phyloP scores from a whole-genome alignment of 2,888 invertebrate genomes.

The Schizaphis graminum region DNA sequence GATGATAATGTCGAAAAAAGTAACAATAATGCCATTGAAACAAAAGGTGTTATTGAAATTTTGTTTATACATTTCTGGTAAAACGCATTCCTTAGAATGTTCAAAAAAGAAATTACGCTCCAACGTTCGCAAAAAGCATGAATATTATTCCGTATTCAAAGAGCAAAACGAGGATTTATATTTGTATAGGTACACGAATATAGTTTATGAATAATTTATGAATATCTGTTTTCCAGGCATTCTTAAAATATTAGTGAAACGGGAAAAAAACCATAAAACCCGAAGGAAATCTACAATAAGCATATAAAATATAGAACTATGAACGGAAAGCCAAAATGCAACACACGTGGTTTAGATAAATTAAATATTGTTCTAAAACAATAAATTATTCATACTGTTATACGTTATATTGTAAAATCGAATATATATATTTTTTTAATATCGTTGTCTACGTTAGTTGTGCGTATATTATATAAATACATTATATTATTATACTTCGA shows the following conservation, averaged over 20 bases:
- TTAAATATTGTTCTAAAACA: constrained; percentile 25
- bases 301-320: neutral
- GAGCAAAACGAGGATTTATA: constrained; percentile 59
- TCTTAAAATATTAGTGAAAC: constrained; percentile 56
- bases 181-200: constrained; percentile 48
- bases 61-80: constrained; percentile 5
- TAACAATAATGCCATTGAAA: neutral
- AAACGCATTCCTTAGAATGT: neutral
- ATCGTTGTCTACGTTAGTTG: neutral
- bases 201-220: constrained; percentile 62
- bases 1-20: neutral
- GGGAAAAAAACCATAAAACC: constrained; percentile 27
- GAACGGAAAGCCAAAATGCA: neutral
- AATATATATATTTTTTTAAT: neutral
- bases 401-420: neutral
- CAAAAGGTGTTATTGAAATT: constrained; percentile 7
- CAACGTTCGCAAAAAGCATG: constrained; percentile 33
- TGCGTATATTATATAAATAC: neutral
- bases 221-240: constrained; percentile 33
- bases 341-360: neutral
- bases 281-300: constrained; percentile 34
- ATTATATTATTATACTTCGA: neutral
- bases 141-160: constrained; percentile 61
- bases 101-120: constrained; percentile 20
- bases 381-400: neutral